Conservation (phyloP, 2,888 invertebrate genomes). For the Aphodius granarius region DNA sequence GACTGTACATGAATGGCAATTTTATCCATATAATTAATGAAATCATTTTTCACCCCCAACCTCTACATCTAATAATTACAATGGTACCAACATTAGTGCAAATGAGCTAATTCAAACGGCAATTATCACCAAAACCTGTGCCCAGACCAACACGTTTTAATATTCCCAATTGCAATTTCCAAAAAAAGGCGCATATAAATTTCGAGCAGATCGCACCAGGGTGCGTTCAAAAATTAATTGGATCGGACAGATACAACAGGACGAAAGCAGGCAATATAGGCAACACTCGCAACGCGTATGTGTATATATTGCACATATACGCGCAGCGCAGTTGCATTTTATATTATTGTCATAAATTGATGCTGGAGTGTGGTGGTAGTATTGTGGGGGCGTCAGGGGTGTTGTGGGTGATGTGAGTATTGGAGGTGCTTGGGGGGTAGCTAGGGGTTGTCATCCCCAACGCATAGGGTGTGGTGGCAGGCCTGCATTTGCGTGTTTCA, state of each 20-base stretch:
- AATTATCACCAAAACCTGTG: not conserved
- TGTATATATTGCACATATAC: not conserved
- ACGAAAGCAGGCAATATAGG: not conserved
- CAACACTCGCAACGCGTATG: no score
- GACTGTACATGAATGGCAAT: no score
- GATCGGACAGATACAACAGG: not conserved
- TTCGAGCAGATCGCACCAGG: not conserved
- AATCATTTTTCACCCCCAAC: not conserved
- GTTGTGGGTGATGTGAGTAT: not conserved
- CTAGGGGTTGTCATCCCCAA: not conserved
- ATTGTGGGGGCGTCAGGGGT: not conserved
- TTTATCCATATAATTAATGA: no score
- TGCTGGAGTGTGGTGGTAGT: not conserved
- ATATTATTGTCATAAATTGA: conserved; percentile 11
- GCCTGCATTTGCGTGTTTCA: not conserved
- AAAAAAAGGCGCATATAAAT: conserved; percentile 3
- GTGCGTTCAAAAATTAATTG: not conserved
- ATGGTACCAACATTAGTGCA: not conserved
- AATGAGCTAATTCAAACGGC: not conserved
- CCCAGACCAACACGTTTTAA: not conserved
- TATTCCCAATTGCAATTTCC: not conserved
- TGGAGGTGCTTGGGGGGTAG: not conserved
- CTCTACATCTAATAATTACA: not conserved
- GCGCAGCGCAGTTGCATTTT: not conserved
- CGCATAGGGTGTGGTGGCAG: conserved; percentile 6